These are phyloP conservation scores for Chaetura pelagica DNA, from an alignment of 2,113 vertebrate species.

Conservation along the genomic window DNA sequence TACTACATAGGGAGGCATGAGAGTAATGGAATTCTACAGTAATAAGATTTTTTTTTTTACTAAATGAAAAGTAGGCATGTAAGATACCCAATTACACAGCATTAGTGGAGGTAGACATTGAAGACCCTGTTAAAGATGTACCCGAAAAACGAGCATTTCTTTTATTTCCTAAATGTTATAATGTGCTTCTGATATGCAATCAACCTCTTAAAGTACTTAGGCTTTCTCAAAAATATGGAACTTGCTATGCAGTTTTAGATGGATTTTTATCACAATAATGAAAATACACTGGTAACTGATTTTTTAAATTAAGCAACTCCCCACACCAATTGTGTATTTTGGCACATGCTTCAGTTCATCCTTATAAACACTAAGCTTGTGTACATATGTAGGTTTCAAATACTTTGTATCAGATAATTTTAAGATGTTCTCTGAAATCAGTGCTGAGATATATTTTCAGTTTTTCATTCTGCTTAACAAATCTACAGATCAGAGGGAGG, in stretches of 20 bases:
- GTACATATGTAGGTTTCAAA: accelerated
- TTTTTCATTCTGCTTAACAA: background rate
- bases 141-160: conserved; percentile 26
- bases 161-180: conserved; percentile 31
- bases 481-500: background rate
- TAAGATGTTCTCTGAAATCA: background rate
- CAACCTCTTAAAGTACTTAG: background rate
- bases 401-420: background rate
- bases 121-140: background rate
- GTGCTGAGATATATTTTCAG: background rate
- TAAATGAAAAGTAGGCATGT: conserved; percentile 73
- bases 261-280: background rate
- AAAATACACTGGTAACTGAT: background rate
- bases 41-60: conserved; percentile 75
- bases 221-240: conserved; percentile 35
- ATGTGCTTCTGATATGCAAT: background rate
- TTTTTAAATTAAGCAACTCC: background rate
- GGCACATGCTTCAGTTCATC: background rate
- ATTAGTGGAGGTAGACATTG: conserved; percentile 47
- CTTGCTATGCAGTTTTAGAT: background rate
- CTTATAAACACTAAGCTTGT: background rate
- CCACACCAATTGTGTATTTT: background rate
- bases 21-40: conserved; percentile 80
- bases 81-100: conserved; percentile 48
- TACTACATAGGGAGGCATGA: conserved; percentile 76